Evolutionary conservation across 1,140 invertebrate genomes (phyloP).

Genomic region (Acyrthosiphon pisum): DNA sequence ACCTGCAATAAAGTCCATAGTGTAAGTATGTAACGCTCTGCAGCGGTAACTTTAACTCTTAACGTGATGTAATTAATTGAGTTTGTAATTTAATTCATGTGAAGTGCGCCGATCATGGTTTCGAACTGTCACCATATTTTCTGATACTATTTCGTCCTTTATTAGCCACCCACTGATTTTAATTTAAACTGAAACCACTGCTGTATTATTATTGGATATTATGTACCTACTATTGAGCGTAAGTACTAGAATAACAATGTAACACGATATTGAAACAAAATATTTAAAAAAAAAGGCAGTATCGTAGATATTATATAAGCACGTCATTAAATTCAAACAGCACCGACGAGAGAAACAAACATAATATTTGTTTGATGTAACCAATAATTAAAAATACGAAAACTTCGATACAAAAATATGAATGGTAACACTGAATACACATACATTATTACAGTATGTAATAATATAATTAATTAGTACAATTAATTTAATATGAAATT

Average conservation of each 20-base stretch:
- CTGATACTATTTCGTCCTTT: background rate
- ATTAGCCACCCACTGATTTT: background rate
- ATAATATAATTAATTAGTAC: no score
- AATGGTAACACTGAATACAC: no score
- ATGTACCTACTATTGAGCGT: no score
- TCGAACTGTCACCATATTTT: background rate
- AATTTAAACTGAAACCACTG: background rate
- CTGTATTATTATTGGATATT: no score
- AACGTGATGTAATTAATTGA: constrained; percentile 10
- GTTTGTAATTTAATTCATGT: constrained; percentile 14
- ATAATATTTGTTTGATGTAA: no score
- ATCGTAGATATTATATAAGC: background rate
- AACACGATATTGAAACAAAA: background rate
- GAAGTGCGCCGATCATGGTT: background rate
- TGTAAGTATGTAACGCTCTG: background rate
- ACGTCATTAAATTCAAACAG: no score
- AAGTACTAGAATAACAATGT: background rate
- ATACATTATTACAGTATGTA: no score
- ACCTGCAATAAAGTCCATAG: background rate
- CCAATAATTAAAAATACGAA: no score
- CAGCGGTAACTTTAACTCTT: background rate
- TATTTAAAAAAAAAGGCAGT: background rate
- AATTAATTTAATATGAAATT: no score
- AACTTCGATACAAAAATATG: no score
- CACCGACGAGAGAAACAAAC: no score